Percentiles rank a stretch among this genome's conserved stretches.
Conservation (phyloP, 2,888 invertebrate species). For the Hemithea aestivaria region DNA sequence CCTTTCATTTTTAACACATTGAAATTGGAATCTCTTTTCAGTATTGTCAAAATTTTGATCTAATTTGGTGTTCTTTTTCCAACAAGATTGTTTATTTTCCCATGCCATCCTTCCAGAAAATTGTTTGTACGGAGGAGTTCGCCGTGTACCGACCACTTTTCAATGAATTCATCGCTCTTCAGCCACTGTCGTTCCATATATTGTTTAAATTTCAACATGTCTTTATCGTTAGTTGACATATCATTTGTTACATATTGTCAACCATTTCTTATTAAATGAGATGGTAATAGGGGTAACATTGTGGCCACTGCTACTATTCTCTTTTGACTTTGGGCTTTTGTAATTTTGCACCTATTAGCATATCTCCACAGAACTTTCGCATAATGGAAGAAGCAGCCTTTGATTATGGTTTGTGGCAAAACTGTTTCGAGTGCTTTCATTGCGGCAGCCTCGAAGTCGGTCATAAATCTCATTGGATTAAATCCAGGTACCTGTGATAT, state of each 20-base stretch:
- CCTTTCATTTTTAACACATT: no score
- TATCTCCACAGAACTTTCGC: background rate
- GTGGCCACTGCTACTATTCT: conserved; percentile 1
- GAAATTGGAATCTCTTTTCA: no score
- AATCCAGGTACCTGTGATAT: conserved; percentile 1
- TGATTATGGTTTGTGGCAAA: background rate
- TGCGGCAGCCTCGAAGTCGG: conserved; percentile 1
- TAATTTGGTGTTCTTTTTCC: no score
- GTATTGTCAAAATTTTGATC: no score
- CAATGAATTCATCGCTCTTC: background rate
- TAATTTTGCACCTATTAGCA: background rate
- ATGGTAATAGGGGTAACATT: background rate
- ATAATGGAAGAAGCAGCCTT: conserved; percentile 1
- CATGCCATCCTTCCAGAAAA: background rate
- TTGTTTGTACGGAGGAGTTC: background rate
- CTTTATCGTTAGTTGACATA: background rate
- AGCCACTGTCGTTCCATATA: background rate
- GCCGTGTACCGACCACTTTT: no score
- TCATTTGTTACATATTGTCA: background rate
- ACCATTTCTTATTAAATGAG: background rate
- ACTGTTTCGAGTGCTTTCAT: conserved; percentile 1
- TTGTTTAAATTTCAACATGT: background rate
- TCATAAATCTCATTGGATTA: background rate
- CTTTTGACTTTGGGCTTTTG: background rate
- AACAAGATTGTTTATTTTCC: background rate